phyloP scores from a whole-genome alignment of 2,888 invertebrate genomes.

The Timandra comae region DNA sequence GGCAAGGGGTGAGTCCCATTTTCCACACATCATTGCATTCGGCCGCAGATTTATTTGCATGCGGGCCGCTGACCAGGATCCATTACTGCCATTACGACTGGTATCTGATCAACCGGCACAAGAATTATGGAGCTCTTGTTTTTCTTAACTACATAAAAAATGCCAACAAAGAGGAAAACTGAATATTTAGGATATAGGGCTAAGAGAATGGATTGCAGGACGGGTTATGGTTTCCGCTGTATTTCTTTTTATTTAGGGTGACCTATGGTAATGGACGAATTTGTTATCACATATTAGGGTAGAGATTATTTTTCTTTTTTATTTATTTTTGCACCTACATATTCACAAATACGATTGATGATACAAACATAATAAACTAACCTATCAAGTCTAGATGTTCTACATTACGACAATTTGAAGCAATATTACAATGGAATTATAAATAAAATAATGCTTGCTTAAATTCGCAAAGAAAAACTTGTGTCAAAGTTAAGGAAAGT shows the following conservation, averaged over 20 bases:
- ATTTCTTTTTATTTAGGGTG: constrained; percentile 51
- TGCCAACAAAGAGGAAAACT: constrained; percentile 48
- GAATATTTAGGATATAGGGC: constrained; percentile 50
- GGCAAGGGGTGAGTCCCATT: constrained; percentile 69
- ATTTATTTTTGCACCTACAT: no score
- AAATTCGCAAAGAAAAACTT: no score
- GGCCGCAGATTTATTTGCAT: constrained; percentile 77
- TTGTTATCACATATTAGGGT: constrained; percentile 18
- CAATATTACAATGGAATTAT: no score
- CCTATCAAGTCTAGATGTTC: no score
- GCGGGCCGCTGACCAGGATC: constrained; percentile 77
- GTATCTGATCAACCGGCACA: constrained; percentile 73
- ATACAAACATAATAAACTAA: no score
- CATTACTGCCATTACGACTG: constrained; percentile 72
- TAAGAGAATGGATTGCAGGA: constrained; percentile 47
- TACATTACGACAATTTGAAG: no score
- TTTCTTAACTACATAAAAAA: constrained; percentile 69
- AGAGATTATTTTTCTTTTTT: no score
- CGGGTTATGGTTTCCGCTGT: constrained; percentile 68
- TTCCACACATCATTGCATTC: constrained; percentile 77
- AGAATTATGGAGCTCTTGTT: constrained; percentile 74
- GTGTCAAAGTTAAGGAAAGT: constrained; percentile 47
- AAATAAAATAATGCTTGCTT: no score
- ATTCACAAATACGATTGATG: no score
- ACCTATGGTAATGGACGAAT: constrained; percentile 26